Conservation (phyloP, 2,888 invertebrate species). For the Ophion slaviceki region DNA sequence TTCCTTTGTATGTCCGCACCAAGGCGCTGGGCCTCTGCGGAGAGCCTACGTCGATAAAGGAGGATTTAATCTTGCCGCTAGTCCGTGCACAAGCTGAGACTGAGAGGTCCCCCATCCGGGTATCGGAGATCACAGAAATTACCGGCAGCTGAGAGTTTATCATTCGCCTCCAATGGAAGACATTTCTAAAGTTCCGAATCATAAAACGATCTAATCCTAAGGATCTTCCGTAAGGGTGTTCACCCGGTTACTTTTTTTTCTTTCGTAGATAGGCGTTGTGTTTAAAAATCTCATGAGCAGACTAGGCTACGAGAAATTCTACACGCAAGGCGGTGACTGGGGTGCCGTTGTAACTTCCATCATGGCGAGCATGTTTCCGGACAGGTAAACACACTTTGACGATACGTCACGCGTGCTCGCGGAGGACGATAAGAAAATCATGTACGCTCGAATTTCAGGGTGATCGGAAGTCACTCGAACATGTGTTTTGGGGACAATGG, state of each 20-base stretch:
- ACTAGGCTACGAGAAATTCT: conserved; percentile 85
- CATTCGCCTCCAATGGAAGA: background rate
- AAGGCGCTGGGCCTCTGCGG: background rate
- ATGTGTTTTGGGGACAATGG: conserved; percentile 84
- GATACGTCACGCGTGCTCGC: background rate
- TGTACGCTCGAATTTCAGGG: conserved; percentile 76
- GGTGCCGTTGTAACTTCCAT: conserved; percentile 84
- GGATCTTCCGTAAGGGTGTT: background rate
- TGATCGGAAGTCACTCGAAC: conserved; percentile 87
- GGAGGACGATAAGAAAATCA: background rate
- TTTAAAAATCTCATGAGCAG: conserved; percentile 86
- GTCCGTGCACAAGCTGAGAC: too few relatives aligned
- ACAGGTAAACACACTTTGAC: conserved; percentile 71
- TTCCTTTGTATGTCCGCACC: background rate
- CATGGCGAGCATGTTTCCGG: conserved; percentile 85
- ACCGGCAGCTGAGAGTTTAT: background rate
- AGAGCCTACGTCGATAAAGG: too few relatives aligned
- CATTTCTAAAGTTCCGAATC: background rate
- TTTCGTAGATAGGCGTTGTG: conserved; percentile 80
- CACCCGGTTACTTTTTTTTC: background rate
- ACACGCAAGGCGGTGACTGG: conserved; percentile 88
- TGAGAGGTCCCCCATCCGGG: too few relatives aligned
- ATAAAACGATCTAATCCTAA: background rate
- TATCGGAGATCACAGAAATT: background rate
- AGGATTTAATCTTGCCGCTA: too few relatives aligned